These are phyloP conservation scores for Mormyrus iriodes DNA, from an alignment of 2,113 vertebrate species.

Conservation along the genomic window DNA sequence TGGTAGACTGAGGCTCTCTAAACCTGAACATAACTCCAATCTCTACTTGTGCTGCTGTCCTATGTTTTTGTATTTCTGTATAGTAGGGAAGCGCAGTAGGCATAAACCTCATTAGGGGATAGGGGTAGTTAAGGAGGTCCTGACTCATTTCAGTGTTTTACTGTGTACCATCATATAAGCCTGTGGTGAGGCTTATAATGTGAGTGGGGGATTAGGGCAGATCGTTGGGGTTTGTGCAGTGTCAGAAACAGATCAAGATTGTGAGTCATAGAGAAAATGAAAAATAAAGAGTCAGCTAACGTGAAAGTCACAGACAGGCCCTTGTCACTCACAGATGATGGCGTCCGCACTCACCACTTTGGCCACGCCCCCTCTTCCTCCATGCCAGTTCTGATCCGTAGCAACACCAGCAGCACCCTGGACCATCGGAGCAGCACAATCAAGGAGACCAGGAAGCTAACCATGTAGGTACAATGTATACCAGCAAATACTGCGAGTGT, in stretches of 20 bases:
- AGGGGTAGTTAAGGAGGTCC: not conserved
- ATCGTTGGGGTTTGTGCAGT: not conserved
- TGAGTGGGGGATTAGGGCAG: not conserved
- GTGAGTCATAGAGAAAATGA: not conserved
- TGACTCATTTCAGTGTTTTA: not conserved
- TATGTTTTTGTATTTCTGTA: not conserved
- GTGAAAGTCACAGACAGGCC: not conserved
- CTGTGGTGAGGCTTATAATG: not conserved
- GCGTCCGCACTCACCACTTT: constrained; percentile 62
- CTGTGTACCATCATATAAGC: not conserved
- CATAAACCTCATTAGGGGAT: not conserved
- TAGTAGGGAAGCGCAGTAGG: not conserved
- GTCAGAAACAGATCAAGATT: not conserved
- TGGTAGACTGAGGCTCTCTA: not conserved
- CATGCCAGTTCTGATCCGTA: constrained; percentile 66
- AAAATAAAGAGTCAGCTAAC: not conserved
- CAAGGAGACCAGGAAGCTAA: constrained; percentile 80
- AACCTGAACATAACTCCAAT: not conserved
- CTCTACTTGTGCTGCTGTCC: not conserved
- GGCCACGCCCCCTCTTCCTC: constrained; percentile 55
- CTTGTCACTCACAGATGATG: constrained; percentile 69
- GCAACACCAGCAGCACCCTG: constrained; percentile 60
- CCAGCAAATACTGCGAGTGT: not conserved
- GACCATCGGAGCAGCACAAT: constrained; percentile 66
- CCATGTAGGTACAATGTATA: constrained; percentile 66